Evolutionary conservation across 2,113 vertebrate genomes (phyloP), one percentile per base, ranked within the genome.

Genomic region (Tragelaphus buxtoni): DNA sequence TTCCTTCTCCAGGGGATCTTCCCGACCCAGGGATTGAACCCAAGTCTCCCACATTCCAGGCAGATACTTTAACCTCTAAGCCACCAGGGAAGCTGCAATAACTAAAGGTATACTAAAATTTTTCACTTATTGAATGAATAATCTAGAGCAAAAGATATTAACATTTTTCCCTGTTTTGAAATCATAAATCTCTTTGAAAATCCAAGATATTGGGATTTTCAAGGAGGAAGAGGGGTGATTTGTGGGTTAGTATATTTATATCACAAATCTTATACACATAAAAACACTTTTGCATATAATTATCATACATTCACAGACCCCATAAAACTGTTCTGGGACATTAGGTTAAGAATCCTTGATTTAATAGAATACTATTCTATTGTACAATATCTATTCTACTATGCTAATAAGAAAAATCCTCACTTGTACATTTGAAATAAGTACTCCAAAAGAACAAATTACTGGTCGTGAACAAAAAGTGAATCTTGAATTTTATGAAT

Each of bases 381-480:
- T 35, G 63, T 35, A 65, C 32, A 65, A 35, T 93, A 84, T 26
- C 74, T 51, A 87, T 65, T 81, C 26, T 76, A 86, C 42, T 80
- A 74, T 26, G n/a, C 39, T 94, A 82, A 32, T n/a, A 94, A 76
- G 7, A 94, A 93, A 20, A 20, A 91, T 93, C 32, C 22, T 91
- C 20, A 93, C 74, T 55, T 69, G 17, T 77, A 11, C 32, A 81
- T 69, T 11, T 86, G 28, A 97, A 96, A 83, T 69, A 92, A 79
- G 18, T 72, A 91, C 12, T 93, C n/a, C n/a, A 77, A 93, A 96
- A 94, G 9, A 91, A 65, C 9, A 96, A 90, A 81, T 51, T 79
- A 87, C 30, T 81, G 7, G 42, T 30, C 60, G 9, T 82, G 74
- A 95, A 82, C n/a, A 85, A 97, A 94, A 96, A 89, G 45, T 47